A percentile compares a stretch with the other conserved stretches of the same genome.
phyloP scores from a whole-genome alignment of 2,888 invertebrate genomes.

The Drosophila algonquin region DNA sequence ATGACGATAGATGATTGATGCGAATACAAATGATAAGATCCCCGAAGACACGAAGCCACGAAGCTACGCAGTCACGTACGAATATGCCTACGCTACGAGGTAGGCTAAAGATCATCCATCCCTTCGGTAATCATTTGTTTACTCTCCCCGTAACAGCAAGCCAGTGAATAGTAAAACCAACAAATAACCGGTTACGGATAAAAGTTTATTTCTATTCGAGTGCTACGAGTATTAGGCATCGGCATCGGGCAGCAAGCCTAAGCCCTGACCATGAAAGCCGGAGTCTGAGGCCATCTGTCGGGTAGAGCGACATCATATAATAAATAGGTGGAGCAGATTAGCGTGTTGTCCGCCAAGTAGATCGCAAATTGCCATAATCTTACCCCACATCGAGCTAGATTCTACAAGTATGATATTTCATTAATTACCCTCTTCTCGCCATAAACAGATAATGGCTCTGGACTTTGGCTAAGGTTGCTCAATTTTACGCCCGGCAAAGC shows the following conservation, averaged over 20 bases:
- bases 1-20: slow-evolving; percentile 22
- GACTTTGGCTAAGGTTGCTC: slow-evolving; percentile 32
- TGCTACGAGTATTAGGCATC: slow-evolving; percentile 23
- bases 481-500: slow-evolving; percentile 30
- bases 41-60: too few species aligned
- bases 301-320: slow-evolving; percentile 2
- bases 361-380: slow-evolving; percentile 12
- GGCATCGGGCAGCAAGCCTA: slow-evolving; percentile 35
- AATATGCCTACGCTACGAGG: too few species aligned
- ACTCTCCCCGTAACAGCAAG: slow-evolving; percentile 19
- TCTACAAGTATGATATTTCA: slow-evolving; percentile 11
- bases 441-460: slow-evolving; percentile 16
- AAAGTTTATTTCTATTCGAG: slow-evolving; percentile 28
- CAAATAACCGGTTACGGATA: slow-evolving; percentile 41
- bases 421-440: slow-evolving; percentile 22
- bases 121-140: slow-evolving; percentile 24
- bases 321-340: neutral
- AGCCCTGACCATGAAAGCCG: slow-evolving; percentile 68
- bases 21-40: neutral
- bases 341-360: slow-evolving; percentile 11
- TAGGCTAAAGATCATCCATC: slow-evolving; percentile 26
- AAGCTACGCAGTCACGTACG: too few species aligned
- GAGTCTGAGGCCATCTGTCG: slow-evolving; percentile 10
- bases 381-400: slow-evolving; percentile 6
- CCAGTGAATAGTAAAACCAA: slow-evolving; percentile 26